Evolutionary conservation across 2,113 vertebrate genomes (phyloP).

Genomic region (Scopus umbretta): DNA sequence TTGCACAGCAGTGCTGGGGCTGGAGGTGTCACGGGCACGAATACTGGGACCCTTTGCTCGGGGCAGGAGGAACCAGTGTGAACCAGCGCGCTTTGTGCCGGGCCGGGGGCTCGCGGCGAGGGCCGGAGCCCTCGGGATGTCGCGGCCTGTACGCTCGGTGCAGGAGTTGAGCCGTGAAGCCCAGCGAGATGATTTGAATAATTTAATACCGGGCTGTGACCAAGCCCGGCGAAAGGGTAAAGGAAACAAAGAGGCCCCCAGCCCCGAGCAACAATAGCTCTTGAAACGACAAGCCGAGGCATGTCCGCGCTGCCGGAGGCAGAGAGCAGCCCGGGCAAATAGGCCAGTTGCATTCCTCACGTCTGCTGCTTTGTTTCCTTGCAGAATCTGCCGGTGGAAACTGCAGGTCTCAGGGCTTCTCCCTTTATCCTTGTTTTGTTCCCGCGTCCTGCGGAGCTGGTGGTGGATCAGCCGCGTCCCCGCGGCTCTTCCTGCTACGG

Average conservation of each 20-base stretch:
- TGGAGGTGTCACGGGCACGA: background rate
- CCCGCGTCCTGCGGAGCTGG: background rate
- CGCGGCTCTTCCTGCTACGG: background rate
- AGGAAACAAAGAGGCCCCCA: slow-evolving; percentile 60
- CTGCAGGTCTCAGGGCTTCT: slow-evolving; percentile 24
- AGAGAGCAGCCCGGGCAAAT: slow-evolving; percentile 9
- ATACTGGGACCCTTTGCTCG: background rate
- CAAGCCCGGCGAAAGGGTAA: slow-evolving; percentile 43
- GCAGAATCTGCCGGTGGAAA: slow-evolving; percentile 11
- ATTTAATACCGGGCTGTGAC: slow-evolving; percentile 53
- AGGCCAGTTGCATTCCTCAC: slow-evolving; percentile 48
- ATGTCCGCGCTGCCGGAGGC: slow-evolving; percentile 32
- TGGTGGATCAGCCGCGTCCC: background rate
- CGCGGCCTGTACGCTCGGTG: background rate
- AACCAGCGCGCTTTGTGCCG: background rate
- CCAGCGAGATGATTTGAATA: slow-evolving; percentile 31
- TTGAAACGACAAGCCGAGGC: slow-evolving; percentile 42
- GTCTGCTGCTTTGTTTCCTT: slow-evolving; percentile 56
- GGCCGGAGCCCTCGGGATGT: background rate
- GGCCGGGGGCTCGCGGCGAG: accelerated
- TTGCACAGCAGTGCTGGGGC: background rate
- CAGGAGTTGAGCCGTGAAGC: background rate
- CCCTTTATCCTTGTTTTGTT: background rate
- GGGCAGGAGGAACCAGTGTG: background rate
- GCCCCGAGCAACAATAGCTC: slow-evolving; percentile 54